A percentile compares a stretch with the other conserved stretches of the same genome.
Conservation (phyloP, 2,888 invertebrate species). For the Acanthoscelides obtectus region DNA sequence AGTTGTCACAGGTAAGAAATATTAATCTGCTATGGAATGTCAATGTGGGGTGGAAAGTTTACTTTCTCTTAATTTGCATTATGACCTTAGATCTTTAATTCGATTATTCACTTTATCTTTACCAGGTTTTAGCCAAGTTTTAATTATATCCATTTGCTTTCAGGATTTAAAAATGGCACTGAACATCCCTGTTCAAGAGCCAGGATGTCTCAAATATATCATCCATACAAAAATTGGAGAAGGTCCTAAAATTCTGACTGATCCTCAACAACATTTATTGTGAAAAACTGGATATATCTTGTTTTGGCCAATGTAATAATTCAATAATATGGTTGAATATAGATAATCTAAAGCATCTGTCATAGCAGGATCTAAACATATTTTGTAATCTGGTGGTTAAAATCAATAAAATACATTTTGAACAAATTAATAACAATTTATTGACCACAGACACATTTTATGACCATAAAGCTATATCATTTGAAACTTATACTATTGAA, state of each 20-base stretch:
- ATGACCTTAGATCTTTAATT: neutral
- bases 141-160: conserved; percentile 12
- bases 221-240: conserved; percentile 80
- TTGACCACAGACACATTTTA: conserved; percentile 11
- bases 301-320: neutral
- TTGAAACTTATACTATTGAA: conserved; percentile 19
- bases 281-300: conserved; percentile 43
- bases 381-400: neutral
- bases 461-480: conserved; percentile 9
- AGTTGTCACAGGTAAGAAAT: conserved; percentile 16
- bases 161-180: conserved; percentile 25
- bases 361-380: neutral
- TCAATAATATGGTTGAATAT: neutral
- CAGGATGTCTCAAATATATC: conserved; percentile 70
- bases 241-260: conserved; percentile 61
- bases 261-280: conserved; percentile 50
- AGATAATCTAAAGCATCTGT: too few relatives aligned
- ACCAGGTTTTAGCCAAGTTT: neutral
- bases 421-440: conserved; percentile 5
- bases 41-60: neutral
- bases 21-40: neutral
- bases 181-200: conserved; percentile 21
- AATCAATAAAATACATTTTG: neutral
- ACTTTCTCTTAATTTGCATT: neutral
- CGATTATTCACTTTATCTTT: neutral